These are phyloP conservation scores for Saccostrea cuccullata DNA, from an alignment of 1,140 invertebrate genomes.

Conservation along the genomic window DNA sequence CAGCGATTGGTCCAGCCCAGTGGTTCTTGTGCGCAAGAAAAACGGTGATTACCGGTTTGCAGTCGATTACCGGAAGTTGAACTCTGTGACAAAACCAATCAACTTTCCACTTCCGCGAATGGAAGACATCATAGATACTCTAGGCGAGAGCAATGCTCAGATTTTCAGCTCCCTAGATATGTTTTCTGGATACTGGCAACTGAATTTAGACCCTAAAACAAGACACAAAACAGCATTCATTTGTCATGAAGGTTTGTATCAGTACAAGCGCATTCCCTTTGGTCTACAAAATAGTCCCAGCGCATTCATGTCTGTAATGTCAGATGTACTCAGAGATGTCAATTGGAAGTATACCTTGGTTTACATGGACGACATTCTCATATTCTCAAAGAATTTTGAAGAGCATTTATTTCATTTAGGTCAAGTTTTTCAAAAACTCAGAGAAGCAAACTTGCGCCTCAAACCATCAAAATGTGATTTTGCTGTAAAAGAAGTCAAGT, in stretches of 20 bases:
- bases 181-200: constrained; percentile 18
- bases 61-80: constrained; percentile 59
- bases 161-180: constrained; percentile 52
- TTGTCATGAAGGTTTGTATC: constrained; percentile 53
- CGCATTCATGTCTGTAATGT: no score
- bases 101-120: constrained; percentile 54
- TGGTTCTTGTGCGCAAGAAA: constrained; percentile 61
- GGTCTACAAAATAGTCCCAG: no score
- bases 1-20: constrained; percentile 50
- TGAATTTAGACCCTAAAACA: constrained; percentile 50
- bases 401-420: no score
- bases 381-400: no score
- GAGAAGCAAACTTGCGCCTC: no score
- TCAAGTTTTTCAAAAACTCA: no score
- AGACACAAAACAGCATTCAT: constrained; percentile 61
- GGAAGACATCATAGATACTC: constrained; percentile 58
- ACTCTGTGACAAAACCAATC: constrained; percentile 46
- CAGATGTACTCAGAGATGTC: no score
- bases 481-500: neutral
- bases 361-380: no score
- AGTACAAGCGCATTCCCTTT: constrained; percentile 35
- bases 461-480: no score
- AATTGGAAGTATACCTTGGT: no score
- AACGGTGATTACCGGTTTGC: constrained; percentile 52
- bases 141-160: constrained; percentile 52